Evolutionary conservation across 2,113 vertebrate species (phyloP).

Genomic region (Passer montanus): DNA sequence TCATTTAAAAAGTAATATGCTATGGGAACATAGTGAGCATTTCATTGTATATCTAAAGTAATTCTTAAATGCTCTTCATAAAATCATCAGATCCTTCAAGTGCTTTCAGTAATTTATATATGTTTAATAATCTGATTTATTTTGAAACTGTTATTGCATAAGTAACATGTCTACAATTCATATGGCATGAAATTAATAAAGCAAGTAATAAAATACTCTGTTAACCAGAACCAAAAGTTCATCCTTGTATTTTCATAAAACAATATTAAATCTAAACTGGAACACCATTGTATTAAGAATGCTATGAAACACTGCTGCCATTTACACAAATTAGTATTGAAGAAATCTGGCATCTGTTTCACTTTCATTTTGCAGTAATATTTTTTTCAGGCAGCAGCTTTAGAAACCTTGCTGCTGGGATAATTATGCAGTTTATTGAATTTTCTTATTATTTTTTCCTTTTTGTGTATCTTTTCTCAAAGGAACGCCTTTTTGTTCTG

Average conservation of each 20-base stretch:
- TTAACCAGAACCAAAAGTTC: neutral
- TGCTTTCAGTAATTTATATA: neutral
- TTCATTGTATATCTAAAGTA: neutral
- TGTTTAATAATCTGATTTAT: neutral
- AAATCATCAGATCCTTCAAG: neutral
- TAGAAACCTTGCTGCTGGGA: neutral
- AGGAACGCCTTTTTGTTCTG: neutral
- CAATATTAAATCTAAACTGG: neutral
- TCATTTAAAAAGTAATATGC: neutral
- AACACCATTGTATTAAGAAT: neutral
- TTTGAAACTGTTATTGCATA: slow-evolving; percentile 13
- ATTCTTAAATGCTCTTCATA: neutral
- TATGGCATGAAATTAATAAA: neutral
- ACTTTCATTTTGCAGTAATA: neutral
- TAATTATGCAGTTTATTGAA: neutral
- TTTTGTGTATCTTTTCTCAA: neutral
- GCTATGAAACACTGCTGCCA: neutral
- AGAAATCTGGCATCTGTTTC: neutral
- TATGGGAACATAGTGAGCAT: neutral
- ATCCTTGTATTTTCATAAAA: neutral
- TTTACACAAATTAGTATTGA: neutral
- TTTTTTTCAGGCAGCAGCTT: neutral
- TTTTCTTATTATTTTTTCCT: neutral
- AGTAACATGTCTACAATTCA: neutral
- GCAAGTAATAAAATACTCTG: neutral